phyloP scores from a whole-genome alignment of 2,113 vertebrate species.

The Datnioides undecimradiatus region DNA sequence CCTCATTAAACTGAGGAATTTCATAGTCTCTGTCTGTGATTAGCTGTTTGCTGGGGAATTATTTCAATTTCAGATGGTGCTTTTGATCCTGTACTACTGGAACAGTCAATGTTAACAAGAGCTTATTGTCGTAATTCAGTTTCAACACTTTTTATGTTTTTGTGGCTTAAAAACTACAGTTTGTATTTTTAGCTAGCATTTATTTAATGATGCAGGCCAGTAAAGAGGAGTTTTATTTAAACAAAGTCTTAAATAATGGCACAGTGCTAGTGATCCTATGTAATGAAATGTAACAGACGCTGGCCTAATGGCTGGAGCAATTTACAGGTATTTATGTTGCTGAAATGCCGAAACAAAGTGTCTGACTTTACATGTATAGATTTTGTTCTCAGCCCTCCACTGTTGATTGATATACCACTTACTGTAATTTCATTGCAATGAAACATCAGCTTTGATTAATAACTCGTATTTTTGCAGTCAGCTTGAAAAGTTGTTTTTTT shows the following conservation, averaged over 20 bases:
- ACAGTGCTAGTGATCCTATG: conserved; percentile 46
- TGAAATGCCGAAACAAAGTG: conserved; percentile 5
- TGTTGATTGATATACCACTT: conserved; percentile 28
- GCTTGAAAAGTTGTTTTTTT: neutral
- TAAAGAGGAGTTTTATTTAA: conserved; percentile 32
- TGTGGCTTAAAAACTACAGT: conserved; percentile 21
- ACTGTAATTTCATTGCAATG: conserved; percentile 24
- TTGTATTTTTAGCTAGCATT: conserved; percentile 12
- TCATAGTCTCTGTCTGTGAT: neutral
- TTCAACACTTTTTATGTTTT: conserved; percentile 31
- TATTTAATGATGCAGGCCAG: conserved; percentile 46
- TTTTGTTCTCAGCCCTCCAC: neutral
- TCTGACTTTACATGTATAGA: conserved; percentile 10
- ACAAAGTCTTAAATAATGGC: conserved; percentile 34
- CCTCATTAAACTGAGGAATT: neutral
- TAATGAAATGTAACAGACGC: conserved; percentile 21
- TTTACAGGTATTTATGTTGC: conserved; percentile 34
- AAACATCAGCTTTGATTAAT: conserved; percentile 5
- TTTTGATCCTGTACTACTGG: conserved; percentile 53
- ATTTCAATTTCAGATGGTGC: conserved; percentile 61
- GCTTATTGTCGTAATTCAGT: neutral
- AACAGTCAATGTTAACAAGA: conserved; percentile 24
- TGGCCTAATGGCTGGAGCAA: conserved; percentile 27
- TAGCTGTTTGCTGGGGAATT: conserved; percentile 1
- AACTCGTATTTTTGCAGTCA: conserved; percentile 26